These are phyloP conservation scores for Camptogramma bilineatum DNA, from an alignment of 2,888 invertebrate genomes.

Conservation along the genomic window DNA sequence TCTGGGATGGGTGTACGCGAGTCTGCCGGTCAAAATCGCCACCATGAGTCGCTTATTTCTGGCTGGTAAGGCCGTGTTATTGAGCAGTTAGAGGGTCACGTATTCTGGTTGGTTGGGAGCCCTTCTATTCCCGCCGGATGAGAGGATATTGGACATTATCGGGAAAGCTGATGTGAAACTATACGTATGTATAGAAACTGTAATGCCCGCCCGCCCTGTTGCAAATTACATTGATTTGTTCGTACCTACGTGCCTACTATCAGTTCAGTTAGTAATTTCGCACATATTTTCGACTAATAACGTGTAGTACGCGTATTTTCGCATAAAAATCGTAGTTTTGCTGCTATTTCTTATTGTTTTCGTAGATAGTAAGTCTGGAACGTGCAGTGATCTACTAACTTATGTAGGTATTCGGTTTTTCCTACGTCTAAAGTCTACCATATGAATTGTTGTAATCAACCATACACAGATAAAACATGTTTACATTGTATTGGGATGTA, in stretches of 20 bases:
- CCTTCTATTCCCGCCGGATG: slow-evolving; percentile 38
- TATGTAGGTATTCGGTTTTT: neutral
- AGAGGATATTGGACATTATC: slow-evolving; percentile 51
- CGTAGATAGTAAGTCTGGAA: neutral
- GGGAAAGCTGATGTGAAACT: slow-evolving; percentile 46
- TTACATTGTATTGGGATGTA: no score
- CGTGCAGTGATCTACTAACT: neutral
- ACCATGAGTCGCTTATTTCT: slow-evolving; percentile 52
- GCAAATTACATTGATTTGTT: slow-evolving; percentile 76
- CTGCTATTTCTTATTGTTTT: neutral
- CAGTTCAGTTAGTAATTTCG: slow-evolving; percentile 46
- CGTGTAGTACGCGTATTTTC: neutral
- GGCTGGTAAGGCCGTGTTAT: slow-evolving; percentile 50
- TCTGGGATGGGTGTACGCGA: slow-evolving; percentile 56
- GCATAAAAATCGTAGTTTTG: neutral
- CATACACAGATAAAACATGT: no score
- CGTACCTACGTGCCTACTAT: no score
- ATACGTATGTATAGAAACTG: slow-evolving; percentile 46
- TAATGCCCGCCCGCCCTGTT: slow-evolving; percentile 76
- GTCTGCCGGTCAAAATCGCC: slow-evolving; percentile 54
- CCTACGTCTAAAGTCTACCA: neutral
- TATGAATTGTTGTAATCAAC: neutral
- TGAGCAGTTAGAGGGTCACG: slow-evolving; percentile 51
- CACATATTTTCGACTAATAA: slow-evolving; percentile 34
- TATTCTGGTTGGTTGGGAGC: slow-evolving; percentile 43